phyloP scores from a whole-genome alignment of 2,113 vertebrate genomes.

The Gallinago media region DNA sequence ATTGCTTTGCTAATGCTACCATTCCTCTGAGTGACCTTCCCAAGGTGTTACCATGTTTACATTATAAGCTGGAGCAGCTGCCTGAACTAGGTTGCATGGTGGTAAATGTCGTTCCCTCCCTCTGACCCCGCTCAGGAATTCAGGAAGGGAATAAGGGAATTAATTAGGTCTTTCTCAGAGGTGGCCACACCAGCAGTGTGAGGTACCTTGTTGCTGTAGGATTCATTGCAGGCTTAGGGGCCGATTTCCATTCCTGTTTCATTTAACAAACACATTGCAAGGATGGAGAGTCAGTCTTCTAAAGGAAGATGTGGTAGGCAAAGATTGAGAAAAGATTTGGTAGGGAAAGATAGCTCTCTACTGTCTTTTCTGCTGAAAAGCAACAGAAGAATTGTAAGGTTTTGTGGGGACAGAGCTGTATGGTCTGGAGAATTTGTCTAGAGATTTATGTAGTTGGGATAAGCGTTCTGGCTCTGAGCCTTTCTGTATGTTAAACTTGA shows the following conservation, averaged over 20 bases:
- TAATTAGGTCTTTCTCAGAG: background rate
- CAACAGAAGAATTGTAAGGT: background rate
- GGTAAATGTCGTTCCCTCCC: background rate
- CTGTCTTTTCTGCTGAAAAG: background rate
- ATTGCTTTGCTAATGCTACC: conserved; percentile 20
- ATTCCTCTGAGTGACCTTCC: conserved; percentile 26
- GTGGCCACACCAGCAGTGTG: background rate
- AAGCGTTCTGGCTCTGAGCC: conserved; percentile 35
- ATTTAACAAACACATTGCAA: background rate
- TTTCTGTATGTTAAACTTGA: conserved; percentile 35
- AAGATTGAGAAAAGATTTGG: background rate
- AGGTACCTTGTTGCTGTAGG: background rate
- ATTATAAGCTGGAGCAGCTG: conserved; percentile 24
- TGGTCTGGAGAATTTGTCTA: background rate
- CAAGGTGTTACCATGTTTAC: conserved; percentile 43
- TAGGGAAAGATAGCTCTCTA: background rate
- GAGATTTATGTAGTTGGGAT: conserved; percentile 51
- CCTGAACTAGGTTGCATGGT: background rate
- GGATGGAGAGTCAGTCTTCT: background rate
- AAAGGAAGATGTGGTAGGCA: background rate
- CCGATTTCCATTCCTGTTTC: background rate
- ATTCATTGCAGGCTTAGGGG: background rate
- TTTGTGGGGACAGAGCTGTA: background rate
- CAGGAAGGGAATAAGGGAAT: conserved; percentile 1
- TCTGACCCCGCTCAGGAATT: conserved; percentile 27